Evolutionary conservation across 2,797 vertebrate genomes (phyloP), one percentile per base, ranked within the genome.

Genomic region (Syngnathus acus): DNA sequence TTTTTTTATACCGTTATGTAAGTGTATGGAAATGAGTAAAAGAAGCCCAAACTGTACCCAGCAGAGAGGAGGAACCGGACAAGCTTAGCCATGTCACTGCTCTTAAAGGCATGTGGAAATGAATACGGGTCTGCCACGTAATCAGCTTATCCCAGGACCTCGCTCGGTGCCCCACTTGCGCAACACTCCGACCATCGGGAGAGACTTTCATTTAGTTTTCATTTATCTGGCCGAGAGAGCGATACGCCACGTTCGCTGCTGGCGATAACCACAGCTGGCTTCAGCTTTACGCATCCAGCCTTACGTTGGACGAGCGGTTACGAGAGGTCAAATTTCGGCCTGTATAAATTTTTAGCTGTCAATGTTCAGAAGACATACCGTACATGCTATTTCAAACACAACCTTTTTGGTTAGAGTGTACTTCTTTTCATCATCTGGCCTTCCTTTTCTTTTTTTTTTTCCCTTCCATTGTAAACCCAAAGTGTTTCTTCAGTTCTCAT

Each of bases 141-240:
- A 64, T 64, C 62, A 32, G 62, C 45, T 64, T 64, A 64, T 50
- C 26, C 16, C 47, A 45, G 78, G 84, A 79, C 80, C 75, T 73
- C 37, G 71, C 74, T 68, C 26, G 0, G 62, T 23, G 74, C 72
- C 74, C 69, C 69, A 64, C 78, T 85, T 85, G 84, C 39, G 73
- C 80, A 86, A 86, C 68, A 21, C 77, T 71, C 75, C 47, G 80
- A 72, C 71, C 75, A 80, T 82, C 79, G 70, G 81, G 47, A 86
- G 79, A 78, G 80, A 70, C 77, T 80, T 82, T 84, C 78, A 80
- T 83, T 83, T 80, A 69, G 71, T 76, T 81, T 80, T 76, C 79
- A 79, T 78, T 78, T 67, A 82, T 74, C 59, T 0, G 72, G 65
- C 76, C 11, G 69, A 68, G 72, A 73, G 77, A 67, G 74, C 65